Conservation (phyloP, 2,113 vertebrate genomes). For the Plotosus lineatus region DNA sequence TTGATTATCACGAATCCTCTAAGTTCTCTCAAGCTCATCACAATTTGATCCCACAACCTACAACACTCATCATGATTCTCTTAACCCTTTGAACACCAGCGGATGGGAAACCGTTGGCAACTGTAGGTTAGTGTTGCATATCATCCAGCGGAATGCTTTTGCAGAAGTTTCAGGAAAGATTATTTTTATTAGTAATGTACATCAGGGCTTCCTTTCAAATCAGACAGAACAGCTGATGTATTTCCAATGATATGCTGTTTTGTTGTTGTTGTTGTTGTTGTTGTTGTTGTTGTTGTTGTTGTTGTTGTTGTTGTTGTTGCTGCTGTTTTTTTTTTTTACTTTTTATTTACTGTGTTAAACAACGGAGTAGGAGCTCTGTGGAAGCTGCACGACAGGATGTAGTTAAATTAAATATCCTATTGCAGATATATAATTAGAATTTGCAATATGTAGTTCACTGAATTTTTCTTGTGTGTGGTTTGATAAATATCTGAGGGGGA, state of each 20-base stretch:
- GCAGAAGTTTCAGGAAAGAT: conserved; percentile 26
- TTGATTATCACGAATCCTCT: too few relatives aligned
- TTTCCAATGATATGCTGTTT: conserved; percentile 62
- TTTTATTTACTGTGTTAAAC: conserved; percentile 69
- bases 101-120: too few relatives aligned
- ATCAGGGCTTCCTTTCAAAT: conserved; percentile 52
- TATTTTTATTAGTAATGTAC: conserved; percentile 27
- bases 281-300: too few relatives aligned
- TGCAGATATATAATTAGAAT: conserved; percentile 64
- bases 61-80: too few relatives aligned
- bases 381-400: conserved; percentile 44
- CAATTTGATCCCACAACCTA: too few relatives aligned
- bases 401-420: conserved; percentile 61
- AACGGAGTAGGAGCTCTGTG: conserved; percentile 60
- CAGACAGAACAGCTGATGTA: conserved; percentile 69
- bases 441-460: conserved; percentile 51
- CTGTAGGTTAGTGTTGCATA: too few relatives aligned
- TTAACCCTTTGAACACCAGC: too few relatives aligned
- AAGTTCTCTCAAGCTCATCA: too few relatives aligned
- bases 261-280: conserved; percentile 68
- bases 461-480: conserved; percentile 50
- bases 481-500: conserved; percentile 55
- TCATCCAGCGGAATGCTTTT: too few relatives aligned
- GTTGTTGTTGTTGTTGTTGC: too few relatives aligned
- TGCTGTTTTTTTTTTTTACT: conserved; percentile 65